Evolutionary conservation across 2,113 vertebrate species (phyloP).

Genomic region (Rhinichthys klamathensis): DNA sequence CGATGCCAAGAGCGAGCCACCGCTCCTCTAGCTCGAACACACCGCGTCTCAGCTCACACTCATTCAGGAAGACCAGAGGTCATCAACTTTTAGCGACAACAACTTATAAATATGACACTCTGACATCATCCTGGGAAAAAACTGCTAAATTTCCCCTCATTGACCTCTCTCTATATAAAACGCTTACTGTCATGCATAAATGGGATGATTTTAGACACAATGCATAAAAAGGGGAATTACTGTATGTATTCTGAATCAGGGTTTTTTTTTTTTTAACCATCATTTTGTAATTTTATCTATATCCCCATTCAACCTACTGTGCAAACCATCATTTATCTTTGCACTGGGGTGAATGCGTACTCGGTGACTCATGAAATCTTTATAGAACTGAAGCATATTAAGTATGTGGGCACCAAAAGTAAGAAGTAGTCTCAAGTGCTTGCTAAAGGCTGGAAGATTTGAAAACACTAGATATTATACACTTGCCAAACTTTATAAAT

Average conservation of each 20-base stretch:
- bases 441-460: background rate
- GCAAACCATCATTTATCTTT: background rate
- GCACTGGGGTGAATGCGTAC: background rate
- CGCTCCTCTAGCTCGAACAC: slow-evolving; percentile 25
- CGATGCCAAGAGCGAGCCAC: slow-evolving; percentile 38
- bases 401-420: background rate
- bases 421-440: background rate
- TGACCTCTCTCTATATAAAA: slow-evolving; percentile 35
- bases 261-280: background rate
- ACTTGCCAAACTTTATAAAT: background rate
- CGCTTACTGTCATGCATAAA: background rate
- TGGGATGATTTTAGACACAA: background rate
- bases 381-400: background rate
- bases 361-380: background rate
- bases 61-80: slow-evolving; percentile 57
- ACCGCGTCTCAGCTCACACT: slow-evolving; percentile 35
- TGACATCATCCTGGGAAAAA: slow-evolving; percentile 21
- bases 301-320: background rate
- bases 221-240: background rate
- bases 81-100: slow-evolving; percentile 34
- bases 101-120: slow-evolving; percentile 37
- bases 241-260: background rate
- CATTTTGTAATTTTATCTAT: too few species aligned
- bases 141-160: slow-evolving; percentile 27
- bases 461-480: background rate